phyloP scores from a whole-genome alignment of 2,888 invertebrate genomes.

The Agrotis exclamationis region DNA sequence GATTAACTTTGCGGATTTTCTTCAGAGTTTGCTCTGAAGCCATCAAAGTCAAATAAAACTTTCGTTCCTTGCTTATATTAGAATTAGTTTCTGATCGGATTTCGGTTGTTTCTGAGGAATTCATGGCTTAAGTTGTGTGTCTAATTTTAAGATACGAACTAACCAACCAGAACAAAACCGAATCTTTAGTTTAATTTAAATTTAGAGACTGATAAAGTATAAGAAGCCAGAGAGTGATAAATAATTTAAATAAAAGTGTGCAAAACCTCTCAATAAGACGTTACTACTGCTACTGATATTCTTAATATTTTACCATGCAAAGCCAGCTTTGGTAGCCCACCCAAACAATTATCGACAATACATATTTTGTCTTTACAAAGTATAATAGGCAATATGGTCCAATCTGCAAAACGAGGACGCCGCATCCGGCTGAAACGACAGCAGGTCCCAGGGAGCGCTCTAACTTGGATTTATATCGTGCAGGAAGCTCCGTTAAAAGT shows the following conservation, averaged over 20 bases:
- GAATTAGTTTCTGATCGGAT: conserved; percentile 60
- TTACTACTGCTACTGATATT: neutral
- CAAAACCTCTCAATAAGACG: too few species aligned
- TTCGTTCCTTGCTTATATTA: conserved; percentile 50
- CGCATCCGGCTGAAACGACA: conserved; percentile 68
- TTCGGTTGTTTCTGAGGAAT: conserved; percentile 50
- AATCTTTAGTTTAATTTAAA: neutral
- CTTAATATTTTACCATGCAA: neutral
- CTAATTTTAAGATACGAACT: conserved; percentile 32
- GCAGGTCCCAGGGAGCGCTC: conserved; percentile 71
- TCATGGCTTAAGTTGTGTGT: conserved; percentile 38
- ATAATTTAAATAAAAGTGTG: neutral
- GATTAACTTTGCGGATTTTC: conserved; percentile 59
- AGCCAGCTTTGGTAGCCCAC: neutral
- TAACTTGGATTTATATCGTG: conserved; percentile 86
- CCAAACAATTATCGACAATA: conserved; percentile 42
- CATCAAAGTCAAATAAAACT: conserved; percentile 59
- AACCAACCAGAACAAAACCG: neutral
- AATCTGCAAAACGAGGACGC: conserved; percentile 62
- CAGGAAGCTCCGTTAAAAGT: conserved; percentile 84
- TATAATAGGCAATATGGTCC: conserved; percentile 57
- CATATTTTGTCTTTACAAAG: conserved; percentile 50
- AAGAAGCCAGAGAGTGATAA: neutral
- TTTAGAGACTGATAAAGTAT: neutral
- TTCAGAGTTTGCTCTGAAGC: conserved; percentile 47